Conservation (phyloP, 2,113 vertebrate genomes). For the Myanophis thanlyinensis region DNA sequence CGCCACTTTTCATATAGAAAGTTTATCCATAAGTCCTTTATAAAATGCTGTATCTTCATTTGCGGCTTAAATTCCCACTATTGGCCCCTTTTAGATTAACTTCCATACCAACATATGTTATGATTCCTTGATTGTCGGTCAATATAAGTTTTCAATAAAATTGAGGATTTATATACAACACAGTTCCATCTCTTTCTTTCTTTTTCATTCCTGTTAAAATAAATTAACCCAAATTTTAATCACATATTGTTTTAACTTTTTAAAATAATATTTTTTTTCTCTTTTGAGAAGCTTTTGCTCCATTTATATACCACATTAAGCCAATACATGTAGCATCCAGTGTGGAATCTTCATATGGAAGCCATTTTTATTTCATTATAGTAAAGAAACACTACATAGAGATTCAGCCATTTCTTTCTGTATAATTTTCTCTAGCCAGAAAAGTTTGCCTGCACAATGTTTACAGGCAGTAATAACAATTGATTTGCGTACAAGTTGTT, state of each 20-base stretch:
- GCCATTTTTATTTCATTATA: constrained; percentile 54
- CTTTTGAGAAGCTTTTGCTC: too few relatives aligned
- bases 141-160: not conserved
- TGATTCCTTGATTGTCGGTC: not conserved
- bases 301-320: too few relatives aligned
- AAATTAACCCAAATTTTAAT: too few relatives aligned
- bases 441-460: constrained; percentile 68
- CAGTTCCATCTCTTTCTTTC: too few relatives aligned
- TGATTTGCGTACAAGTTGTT: constrained; percentile 77
- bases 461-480: constrained; percentile 71
- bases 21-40: not conserved
- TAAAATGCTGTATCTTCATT: not conserved
- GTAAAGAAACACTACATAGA: constrained; percentile 47
- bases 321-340: too few relatives aligned
- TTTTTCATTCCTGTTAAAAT: too few relatives aligned
- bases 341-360: not conserved
- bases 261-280: too few relatives aligned
- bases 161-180: not conserved
- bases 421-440: constrained; percentile 60
- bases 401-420: constrained; percentile 60
- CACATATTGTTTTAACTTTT: too few relatives aligned
- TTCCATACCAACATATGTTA: not conserved
- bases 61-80: not conserved
- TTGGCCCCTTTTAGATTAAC: not conserved
- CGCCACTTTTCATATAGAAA: too few relatives aligned